phyloP scores from a whole-genome alignment of 2,113 vertebrate species.

The Galemys pyrenaicus region DNA sequence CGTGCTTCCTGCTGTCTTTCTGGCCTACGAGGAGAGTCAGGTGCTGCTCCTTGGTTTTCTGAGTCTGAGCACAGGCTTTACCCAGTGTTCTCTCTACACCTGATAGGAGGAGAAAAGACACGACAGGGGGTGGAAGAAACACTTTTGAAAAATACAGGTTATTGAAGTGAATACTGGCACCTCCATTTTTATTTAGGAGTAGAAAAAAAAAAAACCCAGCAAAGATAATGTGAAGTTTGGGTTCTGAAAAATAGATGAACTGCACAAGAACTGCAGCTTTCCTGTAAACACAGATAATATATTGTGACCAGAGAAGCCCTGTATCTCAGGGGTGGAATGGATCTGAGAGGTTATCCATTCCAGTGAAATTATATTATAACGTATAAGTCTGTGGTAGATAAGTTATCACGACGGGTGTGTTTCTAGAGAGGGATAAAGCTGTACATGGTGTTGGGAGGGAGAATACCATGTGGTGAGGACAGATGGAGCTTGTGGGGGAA shows the following conservation, averaged over 20 bases:
- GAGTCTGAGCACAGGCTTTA: background rate
- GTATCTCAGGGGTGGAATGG: background rate
- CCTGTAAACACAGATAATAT: constrained; percentile 50
- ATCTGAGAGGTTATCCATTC: constrained; percentile 34
- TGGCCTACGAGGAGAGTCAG: background rate
- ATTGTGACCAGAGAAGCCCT: background rate
- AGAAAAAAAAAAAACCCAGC: background rate
- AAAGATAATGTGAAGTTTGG: constrained; percentile 36
- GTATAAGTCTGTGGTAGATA: background rate
- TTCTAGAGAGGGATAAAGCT: background rate
- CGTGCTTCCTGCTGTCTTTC: background rate
- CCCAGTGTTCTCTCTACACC: background rate
- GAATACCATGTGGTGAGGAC: background rate
- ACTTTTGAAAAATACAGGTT: background rate
- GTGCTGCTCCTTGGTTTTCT: background rate
- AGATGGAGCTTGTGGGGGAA: background rate
- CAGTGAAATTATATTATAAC: constrained; percentile 46
- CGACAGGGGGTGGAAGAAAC: too few species aligned
- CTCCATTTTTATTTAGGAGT: background rate
- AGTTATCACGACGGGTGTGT: background rate
- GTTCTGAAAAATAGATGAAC: constrained; percentile 40
- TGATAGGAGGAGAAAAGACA: background rate
- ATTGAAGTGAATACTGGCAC: background rate
- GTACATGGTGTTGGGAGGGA: background rate
- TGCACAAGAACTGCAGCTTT: background rate